phyloP scores from a whole-genome alignment of 2,888 invertebrate genomes.

The Protonemura montana region DNA sequence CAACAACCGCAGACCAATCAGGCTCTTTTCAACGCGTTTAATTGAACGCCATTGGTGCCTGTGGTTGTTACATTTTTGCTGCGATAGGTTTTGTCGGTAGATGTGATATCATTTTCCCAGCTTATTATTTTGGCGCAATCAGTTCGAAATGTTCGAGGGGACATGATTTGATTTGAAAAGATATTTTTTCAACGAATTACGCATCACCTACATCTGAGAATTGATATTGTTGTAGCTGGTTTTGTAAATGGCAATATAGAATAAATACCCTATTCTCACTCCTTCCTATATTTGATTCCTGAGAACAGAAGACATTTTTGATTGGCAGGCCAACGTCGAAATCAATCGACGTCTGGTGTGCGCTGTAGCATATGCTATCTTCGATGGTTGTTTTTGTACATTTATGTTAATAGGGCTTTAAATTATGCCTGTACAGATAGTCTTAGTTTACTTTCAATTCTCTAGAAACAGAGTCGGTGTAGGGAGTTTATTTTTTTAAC shows the following conservation, averaged over 20 bases:
- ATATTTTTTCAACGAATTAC: background rate
- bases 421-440: slow-evolving; percentile 20
- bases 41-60: slow-evolving; percentile 35
- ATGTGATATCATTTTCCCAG: background rate
- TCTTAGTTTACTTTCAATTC: background rate
- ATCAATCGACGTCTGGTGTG: background rate
- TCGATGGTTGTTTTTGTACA: background rate
- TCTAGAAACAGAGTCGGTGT: background rate
- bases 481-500: slow-evolving; percentile 19
- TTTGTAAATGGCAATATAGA: background rate
- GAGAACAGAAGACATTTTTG: background rate
- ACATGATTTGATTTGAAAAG: background rate
- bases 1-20: slow-evolving; percentile 19
- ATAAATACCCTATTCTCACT: background rate
- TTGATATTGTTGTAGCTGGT: background rate
- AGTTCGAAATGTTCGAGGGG: background rate
- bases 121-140: background rate
- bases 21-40: slow-evolving; percentile 45
- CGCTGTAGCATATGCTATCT: background rate
- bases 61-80: background rate
- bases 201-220: background rate
- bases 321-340: background rate
- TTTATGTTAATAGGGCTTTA: slow-evolving; percentile 8
- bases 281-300: background rate
- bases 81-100: background rate